Evolutionary conservation across 1,140 invertebrate species (phyloP).

Genomic region (Pachyrhynchus sulphureomaculatus): DNA sequence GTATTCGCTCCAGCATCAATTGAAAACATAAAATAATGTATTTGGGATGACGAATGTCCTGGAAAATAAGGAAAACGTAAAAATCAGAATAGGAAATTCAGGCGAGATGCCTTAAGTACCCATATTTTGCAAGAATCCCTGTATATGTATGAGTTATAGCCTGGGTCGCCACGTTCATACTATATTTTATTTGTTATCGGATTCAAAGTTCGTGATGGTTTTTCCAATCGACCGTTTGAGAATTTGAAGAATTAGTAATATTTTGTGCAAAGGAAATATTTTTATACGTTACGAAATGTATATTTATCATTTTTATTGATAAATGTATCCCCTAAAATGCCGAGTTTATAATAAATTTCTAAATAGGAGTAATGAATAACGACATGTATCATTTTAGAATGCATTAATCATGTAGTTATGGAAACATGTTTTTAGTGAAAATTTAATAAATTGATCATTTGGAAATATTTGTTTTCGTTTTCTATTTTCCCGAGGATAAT

Average conservation of each 20-base stretch:
- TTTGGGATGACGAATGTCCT: conserved; percentile 28
- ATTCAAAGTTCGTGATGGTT: conserved; percentile 49
- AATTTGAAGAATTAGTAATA: conserved; percentile 35
- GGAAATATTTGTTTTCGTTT: too few species aligned
- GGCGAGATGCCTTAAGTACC: conserved; percentile 47
- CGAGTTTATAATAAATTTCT: too few species aligned
- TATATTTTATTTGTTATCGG: conserved; percentile 54
- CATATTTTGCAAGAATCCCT: conserved; percentile 48
- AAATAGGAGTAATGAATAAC: too few species aligned
- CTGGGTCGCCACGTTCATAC: conserved; percentile 49
- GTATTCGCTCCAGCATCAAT: conserved; percentile 17
- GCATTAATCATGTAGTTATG: too few species aligned
- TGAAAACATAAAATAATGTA: conserved; percentile 34
- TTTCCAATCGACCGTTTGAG: conserved; percentile 45
- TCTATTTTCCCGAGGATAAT: too few species aligned
- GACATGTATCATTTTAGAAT: too few species aligned
- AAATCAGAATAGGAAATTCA: conserved; percentile 48
- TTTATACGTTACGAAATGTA: conserved; percentile 7
- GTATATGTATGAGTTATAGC: conserved; percentile 51
- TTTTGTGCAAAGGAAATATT: conserved; percentile 25
- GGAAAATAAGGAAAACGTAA: conserved; percentile 41
- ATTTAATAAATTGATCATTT: too few species aligned
- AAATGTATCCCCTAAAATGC: too few species aligned
- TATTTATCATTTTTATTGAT: too few species aligned
- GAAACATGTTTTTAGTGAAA: too few species aligned